phyloP scores from a whole-genome alignment of 2,797 vertebrate genomes.

The Megalops cyprinoides region DNA sequence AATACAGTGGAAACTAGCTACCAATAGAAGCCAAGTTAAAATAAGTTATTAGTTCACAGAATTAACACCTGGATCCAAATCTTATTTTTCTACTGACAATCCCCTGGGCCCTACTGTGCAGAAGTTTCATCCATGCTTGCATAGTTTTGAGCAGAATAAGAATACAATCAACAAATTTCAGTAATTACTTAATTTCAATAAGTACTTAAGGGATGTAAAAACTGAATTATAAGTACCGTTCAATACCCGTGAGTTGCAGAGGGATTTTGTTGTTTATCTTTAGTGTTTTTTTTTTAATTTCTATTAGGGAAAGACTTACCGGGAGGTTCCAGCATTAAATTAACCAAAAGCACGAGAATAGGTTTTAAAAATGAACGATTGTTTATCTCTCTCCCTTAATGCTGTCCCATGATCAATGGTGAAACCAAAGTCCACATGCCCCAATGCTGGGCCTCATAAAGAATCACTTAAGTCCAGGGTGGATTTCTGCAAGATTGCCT shows the following conservation, averaged over 20 bases:
- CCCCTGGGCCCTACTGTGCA: background rate
- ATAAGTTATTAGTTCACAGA: background rate
- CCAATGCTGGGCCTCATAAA: background rate
- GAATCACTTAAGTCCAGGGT: background rate
- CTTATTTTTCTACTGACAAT: background rate
- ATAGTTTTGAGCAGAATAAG: background rate
- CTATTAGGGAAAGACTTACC: background rate
- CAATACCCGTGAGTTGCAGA: too few species aligned
- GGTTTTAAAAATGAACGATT: background rate
- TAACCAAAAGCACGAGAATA: background rate
- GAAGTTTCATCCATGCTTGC: too few species aligned
- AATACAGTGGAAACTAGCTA: background rate
- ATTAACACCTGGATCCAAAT: background rate
- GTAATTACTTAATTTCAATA: too few species aligned
- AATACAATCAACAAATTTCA: too few species aligned
- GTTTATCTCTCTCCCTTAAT: background rate
- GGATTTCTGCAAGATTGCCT: background rate
- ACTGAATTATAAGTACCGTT: background rate
- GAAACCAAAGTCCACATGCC: background rate
- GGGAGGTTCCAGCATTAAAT: background rate
- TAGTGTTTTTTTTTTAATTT: too few species aligned
- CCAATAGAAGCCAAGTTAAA: background rate
- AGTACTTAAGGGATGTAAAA: background rate
- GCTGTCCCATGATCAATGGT: background rate
- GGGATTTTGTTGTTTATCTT: too few species aligned